A percentile compares a stretch with the other conserved stretches of the same genome.
Evolutionary conservation across 1,140 invertebrate species (phyloP).

Genomic region (Achroia grisella): DNA sequence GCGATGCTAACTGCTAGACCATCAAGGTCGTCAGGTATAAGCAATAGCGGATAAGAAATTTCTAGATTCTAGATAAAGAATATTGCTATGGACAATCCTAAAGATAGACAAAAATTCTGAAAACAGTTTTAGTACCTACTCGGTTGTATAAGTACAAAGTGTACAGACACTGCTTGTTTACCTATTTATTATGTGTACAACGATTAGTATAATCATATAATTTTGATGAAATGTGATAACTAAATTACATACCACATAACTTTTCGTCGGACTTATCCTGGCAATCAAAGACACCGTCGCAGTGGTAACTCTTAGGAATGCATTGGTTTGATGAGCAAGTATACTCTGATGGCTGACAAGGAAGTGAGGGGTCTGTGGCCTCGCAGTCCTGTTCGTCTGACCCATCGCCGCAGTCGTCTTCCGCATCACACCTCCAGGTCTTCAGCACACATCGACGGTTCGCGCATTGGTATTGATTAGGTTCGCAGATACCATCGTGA

Average conservation of each 20-base stretch:
- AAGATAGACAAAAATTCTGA: too few species aligned
- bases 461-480: conserved; percentile 92
- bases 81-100: too few species aligned
- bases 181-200: too few species aligned
- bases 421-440: conserved; percentile 91
- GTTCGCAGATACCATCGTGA: conserved; percentile 82
- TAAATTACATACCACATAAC: conserved; percentile 85
- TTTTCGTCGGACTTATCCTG: conserved; percentile 92
- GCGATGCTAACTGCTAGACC: too few species aligned
- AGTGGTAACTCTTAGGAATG: conserved; percentile 94
- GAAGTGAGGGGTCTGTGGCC: conserved; percentile 61
- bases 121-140: too few species aligned
- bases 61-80: too few species aligned
- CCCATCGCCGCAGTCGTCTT: conserved; percentile 95
- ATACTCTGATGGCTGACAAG: conserved; percentile 89
- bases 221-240: too few species aligned
- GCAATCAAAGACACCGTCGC: conserved; percentile 93
- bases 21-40: too few species aligned
- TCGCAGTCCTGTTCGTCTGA: conserved; percentile 85
- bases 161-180: too few species aligned
- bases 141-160: too few species aligned
- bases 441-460: conserved; percentile 94
- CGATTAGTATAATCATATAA: too few species aligned
- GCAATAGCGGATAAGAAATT: too few species aligned
- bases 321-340: conserved; percentile 89